A percentile compares a stretch with the other conserved stretches of the same genome.
Conservation (phyloP, 2,888 invertebrate genomes). For the Apamea epomidion region DNA sequence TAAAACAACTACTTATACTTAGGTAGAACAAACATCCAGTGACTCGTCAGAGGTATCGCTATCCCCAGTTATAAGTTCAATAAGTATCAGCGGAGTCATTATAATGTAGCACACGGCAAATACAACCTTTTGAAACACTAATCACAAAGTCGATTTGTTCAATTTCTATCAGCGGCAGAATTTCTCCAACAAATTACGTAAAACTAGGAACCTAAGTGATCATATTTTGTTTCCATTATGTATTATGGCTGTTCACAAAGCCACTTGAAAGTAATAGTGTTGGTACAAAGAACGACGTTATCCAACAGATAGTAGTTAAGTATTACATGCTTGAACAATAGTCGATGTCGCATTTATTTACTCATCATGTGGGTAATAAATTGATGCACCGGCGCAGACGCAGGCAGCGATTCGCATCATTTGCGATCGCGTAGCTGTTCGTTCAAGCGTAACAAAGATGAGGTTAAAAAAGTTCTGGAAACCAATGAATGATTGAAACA, state of each 20-base stretch:
- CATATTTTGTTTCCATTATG: slow-evolving; percentile 47
- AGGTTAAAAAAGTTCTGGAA: background rate
- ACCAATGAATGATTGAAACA: background rate
- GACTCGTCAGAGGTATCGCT: background rate
- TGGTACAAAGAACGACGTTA: slow-evolving; percentile 38
- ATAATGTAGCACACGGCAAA: background rate
- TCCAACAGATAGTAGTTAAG: slow-evolving; percentile 22
- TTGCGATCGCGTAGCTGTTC: slow-evolving; percentile 9
- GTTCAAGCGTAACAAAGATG: slow-evolving; percentile 22
- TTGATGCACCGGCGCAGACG: slow-evolving; percentile 1
- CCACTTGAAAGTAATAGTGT: slow-evolving; percentile 36
- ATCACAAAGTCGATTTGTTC: slow-evolving; percentile 23
- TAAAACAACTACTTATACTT: too few species aligned
- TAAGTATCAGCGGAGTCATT: background rate
- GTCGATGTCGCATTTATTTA: slow-evolving; percentile 25
- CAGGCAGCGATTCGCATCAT: slow-evolving; percentile 14
- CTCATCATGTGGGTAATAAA: slow-evolving; percentile 17
- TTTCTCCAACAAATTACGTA: slow-evolving; percentile 45
- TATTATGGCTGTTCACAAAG: slow-evolving; percentile 43
- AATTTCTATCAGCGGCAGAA: slow-evolving; percentile 18
- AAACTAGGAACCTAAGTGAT: slow-evolving; percentile 45
- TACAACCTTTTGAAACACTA: background rate
- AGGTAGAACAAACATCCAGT: background rate
- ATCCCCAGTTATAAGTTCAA: background rate
- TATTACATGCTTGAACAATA: slow-evolving; percentile 21